Conservation (phyloP, 2,888 invertebrate species). For the Standfussiana lucernea region DNA sequence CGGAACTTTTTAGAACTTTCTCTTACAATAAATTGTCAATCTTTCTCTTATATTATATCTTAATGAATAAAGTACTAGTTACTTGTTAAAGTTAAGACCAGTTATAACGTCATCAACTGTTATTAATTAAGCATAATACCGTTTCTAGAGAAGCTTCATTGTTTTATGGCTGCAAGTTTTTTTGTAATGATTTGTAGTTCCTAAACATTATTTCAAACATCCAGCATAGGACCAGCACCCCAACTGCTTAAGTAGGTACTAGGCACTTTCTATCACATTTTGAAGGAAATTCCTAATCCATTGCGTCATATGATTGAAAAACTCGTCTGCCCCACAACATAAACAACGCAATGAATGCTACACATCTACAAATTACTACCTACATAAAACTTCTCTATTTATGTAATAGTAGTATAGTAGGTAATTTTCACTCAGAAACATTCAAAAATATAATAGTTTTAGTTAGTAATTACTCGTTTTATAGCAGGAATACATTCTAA, state of each 20-base stretch:
- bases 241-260: background rate
- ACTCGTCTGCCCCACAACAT: background rate
- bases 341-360: background rate
- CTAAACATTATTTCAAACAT: background rate
- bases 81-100: background rate
- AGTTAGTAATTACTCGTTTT: background rate
- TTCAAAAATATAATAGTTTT: background rate
- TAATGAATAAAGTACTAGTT: background rate
- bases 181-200: background rate
- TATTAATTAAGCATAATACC: background rate
- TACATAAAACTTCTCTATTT: background rate
- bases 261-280: background rate
- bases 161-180: background rate
- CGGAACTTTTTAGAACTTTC: constrained; percentile 17
- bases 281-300: background rate
- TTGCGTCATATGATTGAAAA: background rate
- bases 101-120: background rate
- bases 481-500: background rate
- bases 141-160: background rate
- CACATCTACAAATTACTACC: background rate
- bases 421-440: background rate
- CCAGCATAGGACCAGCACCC: background rate
- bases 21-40: background rate
- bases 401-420: background rate
- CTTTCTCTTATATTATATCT: background rate